A percentile compares a stretch with the other conserved stretches of the same genome.
Evolutionary conservation across 92 coral and sea anemone species (phyloP).

Genomic region (Bergia puertoricense): DNA sequence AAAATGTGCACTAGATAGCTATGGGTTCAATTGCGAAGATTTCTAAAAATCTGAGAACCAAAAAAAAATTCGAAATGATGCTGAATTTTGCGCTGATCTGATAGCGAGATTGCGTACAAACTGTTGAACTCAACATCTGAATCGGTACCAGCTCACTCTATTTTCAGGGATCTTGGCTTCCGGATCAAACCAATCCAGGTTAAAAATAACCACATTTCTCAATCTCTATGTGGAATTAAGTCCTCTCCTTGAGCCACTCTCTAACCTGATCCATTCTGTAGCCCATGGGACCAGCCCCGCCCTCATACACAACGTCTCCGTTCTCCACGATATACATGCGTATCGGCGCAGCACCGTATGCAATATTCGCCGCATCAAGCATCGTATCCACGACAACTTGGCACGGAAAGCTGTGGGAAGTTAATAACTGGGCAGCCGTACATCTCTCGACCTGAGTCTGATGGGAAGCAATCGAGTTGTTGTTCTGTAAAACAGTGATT

Average conservation of each 20-base stretch:
- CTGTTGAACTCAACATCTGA: not conserved
- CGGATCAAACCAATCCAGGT: not conserved
- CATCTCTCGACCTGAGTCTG: conserved; percentile 75
- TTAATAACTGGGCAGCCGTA: conserved; percentile 63
- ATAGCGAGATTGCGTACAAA: too few species aligned
- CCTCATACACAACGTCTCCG: conserved; percentile 76
- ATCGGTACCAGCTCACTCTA: not conserved
- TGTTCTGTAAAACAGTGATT: conserved; percentile 59
- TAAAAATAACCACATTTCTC: not conserved
- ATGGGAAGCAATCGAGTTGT: conserved; percentile 77
- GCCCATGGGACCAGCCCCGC: conserved; percentile 94
- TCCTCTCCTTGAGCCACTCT: conserved; percentile 63
- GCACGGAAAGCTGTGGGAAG: conserved; percentile 68
- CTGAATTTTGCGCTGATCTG: not conserved
- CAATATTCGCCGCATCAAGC: conserved; percentile 85
- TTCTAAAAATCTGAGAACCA: not conserved
- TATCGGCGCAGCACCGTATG: conserved; percentile 92
- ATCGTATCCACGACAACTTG: conserved; percentile 89
- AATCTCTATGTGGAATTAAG: not conserved
- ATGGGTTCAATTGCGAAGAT: not conserved
- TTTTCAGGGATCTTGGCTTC: not conserved
- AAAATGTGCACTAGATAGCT: not conserved
- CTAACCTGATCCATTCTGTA: conserved; percentile 68
- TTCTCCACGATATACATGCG: conserved; percentile 75
- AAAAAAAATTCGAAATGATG: not conserved